Base-by-base conservation (phyloP, 2,888 invertebrate species). In the Clivina fossor region DNA sequence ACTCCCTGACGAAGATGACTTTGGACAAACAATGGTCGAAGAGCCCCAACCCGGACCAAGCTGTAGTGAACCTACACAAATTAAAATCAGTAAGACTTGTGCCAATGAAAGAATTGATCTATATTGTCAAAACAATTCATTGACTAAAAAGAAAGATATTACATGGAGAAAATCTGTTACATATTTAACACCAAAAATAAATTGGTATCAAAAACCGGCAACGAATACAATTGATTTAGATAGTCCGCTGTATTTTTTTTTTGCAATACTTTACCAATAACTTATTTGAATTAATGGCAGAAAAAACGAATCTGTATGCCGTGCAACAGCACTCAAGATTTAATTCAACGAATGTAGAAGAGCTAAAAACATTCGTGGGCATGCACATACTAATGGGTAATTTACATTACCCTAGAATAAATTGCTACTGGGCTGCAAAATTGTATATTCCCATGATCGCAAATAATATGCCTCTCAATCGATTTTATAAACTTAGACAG, bases 331-430 rank as follows among this genome's bases (percentile, higher is more conserved):
- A 46, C n/a, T 8, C 32, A 11, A 28, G 20, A n/a, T 32, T 46
- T 18, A 18, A 32, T 15, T n/a, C 47, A n/a, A 33, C 35, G 15
- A 55, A 22, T 28, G 9, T 35, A 9, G 49, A 57, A 26, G 62
- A 65, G 58, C 33, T 64, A 22, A 57, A 60, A 53, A 57, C 35
- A 7, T 59, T 63, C 41, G 50, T 64, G n/a, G 62, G 62, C n/a
- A 50, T 64, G 19, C 61, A 63, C 51, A 58, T 65, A 24, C 7
- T 58, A 8, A 63, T 64, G 59, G 63, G 65, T 28, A 63, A 59
- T 38, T 37, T 59, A n/a, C 58, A 60, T 46, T 64, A 63, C 51
- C 62, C 61, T 3, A 56, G 64, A 41, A 30, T 62, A 11, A 46
- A 43, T 24, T 56, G 48, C 51, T 64, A 63, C 37, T 64, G 63